These are phyloP conservation scores for Galaxea fascicularis DNA, from an alignment of 92 coral and sea anemone species.

Conservation along the genomic window DNA sequence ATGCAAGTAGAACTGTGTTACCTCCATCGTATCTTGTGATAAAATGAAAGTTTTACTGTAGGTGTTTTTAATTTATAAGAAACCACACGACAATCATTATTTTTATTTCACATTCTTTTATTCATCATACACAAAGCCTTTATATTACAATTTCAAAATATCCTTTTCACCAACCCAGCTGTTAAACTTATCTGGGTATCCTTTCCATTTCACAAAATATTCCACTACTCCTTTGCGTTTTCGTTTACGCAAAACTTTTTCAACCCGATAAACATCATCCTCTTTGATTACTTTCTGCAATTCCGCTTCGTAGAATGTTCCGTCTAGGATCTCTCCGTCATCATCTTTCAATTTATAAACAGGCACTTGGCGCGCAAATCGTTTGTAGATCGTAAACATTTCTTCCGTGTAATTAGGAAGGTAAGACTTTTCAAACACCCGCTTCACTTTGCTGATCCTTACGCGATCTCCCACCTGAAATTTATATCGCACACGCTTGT, in stretches of 20 bases:
- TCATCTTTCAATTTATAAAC: conserved; percentile 54
- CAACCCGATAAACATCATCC: too few relatives aligned
- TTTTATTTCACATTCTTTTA: neutral
- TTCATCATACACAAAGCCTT: neutral
- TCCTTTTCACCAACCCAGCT: conserved; percentile 44
- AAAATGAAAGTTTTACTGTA: too few relatives aligned
- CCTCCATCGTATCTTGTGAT: conserved; percentile 50
- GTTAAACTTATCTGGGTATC: too few relatives aligned
- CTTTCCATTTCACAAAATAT: too few relatives aligned
- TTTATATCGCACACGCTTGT: conserved; percentile 25
- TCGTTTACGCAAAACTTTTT: too few relatives aligned
- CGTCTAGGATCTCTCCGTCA: conserved; percentile 40
- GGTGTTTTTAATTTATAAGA: too few relatives aligned
- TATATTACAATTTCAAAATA: conserved; percentile 22
- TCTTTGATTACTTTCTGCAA: conserved; percentile 41
- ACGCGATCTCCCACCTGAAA: conserved; percentile 51
- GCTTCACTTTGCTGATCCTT: conserved; percentile 42
- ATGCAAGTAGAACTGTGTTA: conserved; percentile 60
- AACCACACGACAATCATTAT: neutral
- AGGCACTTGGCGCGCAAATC: conserved; percentile 32
- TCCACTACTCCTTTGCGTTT: too few relatives aligned
- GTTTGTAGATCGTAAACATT: conserved; percentile 43
- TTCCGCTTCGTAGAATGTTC: conserved; percentile 59
- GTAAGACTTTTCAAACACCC: conserved; percentile 50
- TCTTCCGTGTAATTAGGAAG: conserved; percentile 61